These are phyloP conservation scores for Rachycentron canadum DNA, from an alignment of 2,797 vertebrate species.

Conservation along the genomic window DNA sequence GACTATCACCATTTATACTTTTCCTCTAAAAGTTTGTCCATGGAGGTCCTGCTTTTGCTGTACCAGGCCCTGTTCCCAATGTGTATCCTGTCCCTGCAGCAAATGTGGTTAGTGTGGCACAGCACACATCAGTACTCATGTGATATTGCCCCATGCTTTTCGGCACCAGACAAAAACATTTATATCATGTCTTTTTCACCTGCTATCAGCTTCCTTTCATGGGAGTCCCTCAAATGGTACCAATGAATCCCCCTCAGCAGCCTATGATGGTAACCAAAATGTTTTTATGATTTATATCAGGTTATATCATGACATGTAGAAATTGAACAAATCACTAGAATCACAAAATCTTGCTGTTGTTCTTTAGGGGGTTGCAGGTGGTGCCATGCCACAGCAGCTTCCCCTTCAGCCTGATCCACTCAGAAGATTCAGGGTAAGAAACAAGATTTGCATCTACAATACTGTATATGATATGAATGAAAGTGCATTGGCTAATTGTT, in stretches of 20 bases:
- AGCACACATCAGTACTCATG: background rate
- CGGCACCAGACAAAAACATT: background rate
- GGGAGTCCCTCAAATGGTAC: constrained; percentile 69
- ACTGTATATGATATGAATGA: background rate
- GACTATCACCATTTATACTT: background rate
- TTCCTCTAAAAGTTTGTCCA: constrained; percentile 63
- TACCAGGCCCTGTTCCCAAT: constrained; percentile 62
- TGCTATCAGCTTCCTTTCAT: constrained; percentile 55
- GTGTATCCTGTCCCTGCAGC: constrained; percentile 54
- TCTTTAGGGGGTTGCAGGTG: constrained; percentile 53
- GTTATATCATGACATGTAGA: background rate
- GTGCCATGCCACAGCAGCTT: constrained; percentile 61
- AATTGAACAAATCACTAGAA: background rate
- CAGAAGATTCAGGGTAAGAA: constrained; percentile 76
- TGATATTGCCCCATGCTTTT: background rate
- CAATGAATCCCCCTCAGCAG: constrained; percentile 67
- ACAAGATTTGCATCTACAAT: background rate
- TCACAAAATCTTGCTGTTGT: background rate
- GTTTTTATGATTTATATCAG: background rate
- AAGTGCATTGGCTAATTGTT: constrained; percentile 20
- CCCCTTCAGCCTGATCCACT: constrained; percentile 55
- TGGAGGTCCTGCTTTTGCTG: constrained; percentile 55
- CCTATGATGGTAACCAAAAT: constrained; percentile 57
- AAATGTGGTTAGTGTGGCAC: constrained; percentile 65
- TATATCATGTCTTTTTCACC: constrained; percentile 6